Conservation (phyloP, 2,797 vertebrate genomes). For the Australoheros facetus region DNA sequence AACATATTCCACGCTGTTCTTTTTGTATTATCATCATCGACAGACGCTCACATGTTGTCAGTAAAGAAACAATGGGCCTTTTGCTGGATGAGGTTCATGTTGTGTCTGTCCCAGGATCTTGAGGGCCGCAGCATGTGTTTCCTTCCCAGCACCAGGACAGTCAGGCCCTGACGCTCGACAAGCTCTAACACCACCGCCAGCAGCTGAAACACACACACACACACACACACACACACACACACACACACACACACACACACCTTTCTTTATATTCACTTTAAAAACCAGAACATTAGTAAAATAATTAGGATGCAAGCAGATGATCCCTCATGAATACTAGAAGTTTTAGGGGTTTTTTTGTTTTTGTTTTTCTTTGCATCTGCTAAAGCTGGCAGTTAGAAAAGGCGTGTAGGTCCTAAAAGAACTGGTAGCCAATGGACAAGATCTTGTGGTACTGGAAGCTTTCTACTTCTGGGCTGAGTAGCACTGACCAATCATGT, state of each 20-base stretch:
- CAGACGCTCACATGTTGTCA: constrained; percentile 87
- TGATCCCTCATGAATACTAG: background rate
- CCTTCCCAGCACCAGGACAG: constrained; percentile 90
- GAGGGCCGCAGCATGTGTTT: constrained; percentile 88
- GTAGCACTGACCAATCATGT: background rate
- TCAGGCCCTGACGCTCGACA: constrained; percentile 77
- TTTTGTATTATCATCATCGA: background rate
- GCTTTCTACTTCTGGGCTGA: background rate
- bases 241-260: no score
- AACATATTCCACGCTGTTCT: background rate
- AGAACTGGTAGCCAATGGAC: no score
- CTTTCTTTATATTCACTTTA: background rate
- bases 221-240: no score
- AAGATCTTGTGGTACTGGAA: background rate
- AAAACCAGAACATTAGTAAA: background rate
- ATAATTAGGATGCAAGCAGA: background rate
- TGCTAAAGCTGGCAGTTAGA: background rate
- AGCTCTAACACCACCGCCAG: constrained; percentile 84
- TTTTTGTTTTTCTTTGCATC: background rate
- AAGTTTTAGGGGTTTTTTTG: background rate
- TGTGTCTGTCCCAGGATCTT: constrained; percentile 78
- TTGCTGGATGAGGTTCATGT: constrained; percentile 85
- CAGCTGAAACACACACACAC: constrained; percentile 75
- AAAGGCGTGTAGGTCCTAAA: background rate
- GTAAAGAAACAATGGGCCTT: constrained; percentile 95